These are phyloP conservation scores for Labia minor DNA, from an alignment of 2,888 invertebrate genomes.

Conservation along the genomic window DNA sequence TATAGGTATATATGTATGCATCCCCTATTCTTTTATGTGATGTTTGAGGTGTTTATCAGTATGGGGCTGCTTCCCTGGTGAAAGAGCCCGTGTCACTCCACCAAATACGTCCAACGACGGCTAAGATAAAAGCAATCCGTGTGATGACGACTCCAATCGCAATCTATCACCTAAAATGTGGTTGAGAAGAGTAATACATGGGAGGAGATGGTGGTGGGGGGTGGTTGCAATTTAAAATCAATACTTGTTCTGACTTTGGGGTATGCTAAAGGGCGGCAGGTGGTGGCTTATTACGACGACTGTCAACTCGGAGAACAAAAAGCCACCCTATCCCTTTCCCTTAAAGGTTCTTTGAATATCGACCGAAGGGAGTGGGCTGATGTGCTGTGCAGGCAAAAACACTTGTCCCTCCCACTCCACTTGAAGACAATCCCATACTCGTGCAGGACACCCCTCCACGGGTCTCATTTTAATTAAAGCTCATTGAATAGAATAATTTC, in stretches of 20 bases:
- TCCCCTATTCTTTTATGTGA: too few species aligned
- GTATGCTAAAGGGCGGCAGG: conserved; percentile 7
- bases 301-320: conserved; percentile 7
- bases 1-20: too few species aligned
- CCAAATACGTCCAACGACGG: neutral
- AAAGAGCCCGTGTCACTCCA: too few species aligned
- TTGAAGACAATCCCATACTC: neutral
- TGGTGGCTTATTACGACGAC: conserved; percentile 13
- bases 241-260: conserved; percentile 13
- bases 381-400: conserved; percentile 2
- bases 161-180: conserved; percentile 1
- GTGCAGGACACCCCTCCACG: neutral
- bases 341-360: conserved; percentile 13
- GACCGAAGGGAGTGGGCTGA: neutral
- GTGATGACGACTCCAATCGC: neutral
- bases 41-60: too few species aligned
- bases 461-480: neutral
- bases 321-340: conserved; percentile 5
- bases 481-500: neutral
- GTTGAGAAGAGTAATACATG: neutral
- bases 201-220: neutral
- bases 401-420: conserved; percentile 1
- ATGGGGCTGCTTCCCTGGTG: too few species aligned
- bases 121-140: neutral
- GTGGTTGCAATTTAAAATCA: neutral